Base-by-base conservation (phyloP, 2,113 vertebrate species). In the Zingel zingel region DNA sequence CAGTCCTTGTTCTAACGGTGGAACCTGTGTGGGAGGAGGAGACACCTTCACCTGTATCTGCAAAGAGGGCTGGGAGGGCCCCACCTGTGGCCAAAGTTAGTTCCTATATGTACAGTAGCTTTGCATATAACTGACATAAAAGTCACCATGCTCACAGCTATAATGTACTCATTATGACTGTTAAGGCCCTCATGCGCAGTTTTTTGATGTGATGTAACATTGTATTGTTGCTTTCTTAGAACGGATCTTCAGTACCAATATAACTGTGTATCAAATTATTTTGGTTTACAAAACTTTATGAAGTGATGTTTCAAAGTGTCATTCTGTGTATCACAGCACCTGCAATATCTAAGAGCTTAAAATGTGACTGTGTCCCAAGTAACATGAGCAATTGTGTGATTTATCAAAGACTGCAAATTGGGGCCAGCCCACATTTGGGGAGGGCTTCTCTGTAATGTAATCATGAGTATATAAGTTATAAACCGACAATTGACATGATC, bases 11-110 rank as follows among this genome's bases (percentile, higher is more conserved):
- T 93, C 94, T 84, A 99, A 99, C 0, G 97, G 97, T 1, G 98
- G 97, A 56, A 99, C 98, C 0, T 99, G 98, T 0, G 98, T 99
- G 80, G 98, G 98, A 78, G 97, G 96, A 0, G 97, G 97, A 0
- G 97, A 99, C 90, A 90, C 97, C 58, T 99, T 98, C 91, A 98
- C 98, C 64, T 99, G 98, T 85, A 98, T 99, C 92, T 99, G 98
- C 94, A 98, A 97, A 48, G 98, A 99, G 0, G 98, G 98, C 79
- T 99, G 98, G 98, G 98, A 99, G 87, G 98, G 98, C 45, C 96
- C 96, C 63, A 97, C 95, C 83, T 99, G 98, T 82, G 95, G 94
- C 0, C 97, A 97, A 84, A 99, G 98, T 99, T 87, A 96, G 97
- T 86, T 5, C 77, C 27, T 59, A 62, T 48, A 0, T 39, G 16